Percentiles rank a stretch among this genome's conserved stretches.
phyloP scores from a whole-genome alignment of 2,888 invertebrate species.

The Crioceris asparagi region DNA sequence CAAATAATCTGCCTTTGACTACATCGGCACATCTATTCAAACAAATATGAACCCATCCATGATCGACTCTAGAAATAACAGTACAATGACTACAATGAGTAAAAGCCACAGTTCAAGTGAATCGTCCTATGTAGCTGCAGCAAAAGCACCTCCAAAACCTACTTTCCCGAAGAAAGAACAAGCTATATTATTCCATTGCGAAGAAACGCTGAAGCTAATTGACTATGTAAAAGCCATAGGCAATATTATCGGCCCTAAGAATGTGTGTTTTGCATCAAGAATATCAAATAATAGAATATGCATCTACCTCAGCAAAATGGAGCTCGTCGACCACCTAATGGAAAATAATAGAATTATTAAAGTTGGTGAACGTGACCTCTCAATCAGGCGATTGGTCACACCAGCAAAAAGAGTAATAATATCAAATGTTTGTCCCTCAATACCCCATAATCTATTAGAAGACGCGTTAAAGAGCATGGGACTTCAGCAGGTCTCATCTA shows the following conservation, averaged over 20 bases:
- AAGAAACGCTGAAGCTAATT: too few species aligned
- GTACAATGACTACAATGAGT: too few species aligned
- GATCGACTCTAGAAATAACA: too few species aligned
- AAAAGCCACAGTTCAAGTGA: too few species aligned
- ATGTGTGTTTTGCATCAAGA: conserved; percentile 6
- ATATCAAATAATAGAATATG: conserved; percentile 8
- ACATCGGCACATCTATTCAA: too few species aligned
- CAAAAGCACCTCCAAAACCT: too few species aligned
- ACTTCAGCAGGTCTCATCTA: conserved; percentile 7
- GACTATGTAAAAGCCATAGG: conserved; percentile 5
- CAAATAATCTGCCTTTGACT: too few species aligned
- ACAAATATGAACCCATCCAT: too few species aligned
- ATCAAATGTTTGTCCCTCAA: conserved; percentile 20
- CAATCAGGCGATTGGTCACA: conserved; percentile 16
- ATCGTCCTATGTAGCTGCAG: too few species aligned
- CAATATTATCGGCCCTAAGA: conserved; percentile 4
- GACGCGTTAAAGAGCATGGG: not conserved
- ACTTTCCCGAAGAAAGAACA: too few species aligned
- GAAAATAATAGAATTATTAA: conserved; percentile 10
- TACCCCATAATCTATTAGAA: conserved; percentile 15
- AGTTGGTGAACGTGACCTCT: conserved; percentile 9
- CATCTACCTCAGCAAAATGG: conserved; percentile 4
- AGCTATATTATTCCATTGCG: too few species aligned
- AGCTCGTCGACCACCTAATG: conserved; percentile 14
- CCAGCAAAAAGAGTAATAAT: conserved; percentile 17